Conservation (phyloP, 1,140 invertebrate species). For the Berghia stephanieae region DNA sequence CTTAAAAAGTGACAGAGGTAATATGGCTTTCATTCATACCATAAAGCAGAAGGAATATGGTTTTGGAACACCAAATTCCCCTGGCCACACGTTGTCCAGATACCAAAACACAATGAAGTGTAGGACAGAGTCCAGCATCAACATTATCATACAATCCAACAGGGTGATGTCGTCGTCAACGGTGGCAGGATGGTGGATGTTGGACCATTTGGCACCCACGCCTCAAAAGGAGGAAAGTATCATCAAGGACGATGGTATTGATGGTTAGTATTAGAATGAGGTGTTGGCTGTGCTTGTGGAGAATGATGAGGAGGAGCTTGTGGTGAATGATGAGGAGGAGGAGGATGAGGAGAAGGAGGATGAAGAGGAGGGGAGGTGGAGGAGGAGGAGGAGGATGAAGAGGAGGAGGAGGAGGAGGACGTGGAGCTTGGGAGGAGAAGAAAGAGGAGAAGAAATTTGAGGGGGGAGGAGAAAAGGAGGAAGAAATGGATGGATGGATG, state of each 20-base stretch:
- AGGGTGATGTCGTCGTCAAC: conserved; percentile 62
- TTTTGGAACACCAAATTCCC: conserved; percentile 69
- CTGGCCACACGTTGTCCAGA: conserved; percentile 73
- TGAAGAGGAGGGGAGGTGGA: no score
- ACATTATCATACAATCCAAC: conserved; percentile 67
- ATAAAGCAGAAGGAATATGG: conserved; percentile 67
- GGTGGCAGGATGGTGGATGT: conserved; percentile 39
- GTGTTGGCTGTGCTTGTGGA: conserved; percentile 5
- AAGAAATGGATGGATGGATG: not conserved
- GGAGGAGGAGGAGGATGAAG: no score
- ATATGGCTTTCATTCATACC: conserved; percentile 42
- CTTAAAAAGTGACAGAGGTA: not conserved
- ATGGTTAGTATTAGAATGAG: conserved; percentile 8
- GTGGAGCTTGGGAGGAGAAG: not conserved
- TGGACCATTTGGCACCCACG: conserved; percentile 52
- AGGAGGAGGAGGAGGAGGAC: not conserved
- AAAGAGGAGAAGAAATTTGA: conserved; percentile 1
- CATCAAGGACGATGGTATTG: not conserved
- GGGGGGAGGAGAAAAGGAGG: conserved; percentile 1
- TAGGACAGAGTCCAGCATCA: conserved; percentile 69
- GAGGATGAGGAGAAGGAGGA: no score
- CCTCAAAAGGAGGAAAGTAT: conserved; percentile 38
- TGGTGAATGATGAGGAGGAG: no score
- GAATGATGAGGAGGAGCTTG: not conserved
- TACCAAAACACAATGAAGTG: conserved; percentile 70